Base-by-base conservation (phyloP, 2,888 invertebrate genomes). In the Lingula anatina region DNA sequence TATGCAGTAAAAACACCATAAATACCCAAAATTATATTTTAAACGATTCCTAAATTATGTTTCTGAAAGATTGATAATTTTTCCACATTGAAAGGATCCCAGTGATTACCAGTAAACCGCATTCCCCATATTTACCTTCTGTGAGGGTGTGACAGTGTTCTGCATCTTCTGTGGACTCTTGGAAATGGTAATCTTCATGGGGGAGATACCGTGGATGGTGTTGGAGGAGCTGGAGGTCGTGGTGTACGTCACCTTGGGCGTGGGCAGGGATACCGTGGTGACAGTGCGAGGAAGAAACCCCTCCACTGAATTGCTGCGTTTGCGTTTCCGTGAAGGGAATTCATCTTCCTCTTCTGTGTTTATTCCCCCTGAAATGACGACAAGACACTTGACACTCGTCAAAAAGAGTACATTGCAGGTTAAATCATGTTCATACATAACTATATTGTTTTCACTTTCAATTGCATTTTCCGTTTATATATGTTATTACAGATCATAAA, bases 321-420 rank as follows among this genome's bases (percentile, higher is more conserved):
- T 53, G n/a, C 66, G 54, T 26, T 46, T 31, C 5, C 64, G 50
- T 4, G 55, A 53, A 26, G 61, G 59, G 3, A 60, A 37, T 24
- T 70, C 70, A n/a, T 73, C 71, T 4, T 71, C 72, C 18, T 71
- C 70, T 1, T 71, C 72, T 15, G 66, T 62, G 46, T 65, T 67
- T 18, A 68, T 46, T 9, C 47, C 50, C 5, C 51, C 51, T 53
- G 7, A 9, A 18, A 18, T 18, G n/a, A n/a, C n/a, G n/a, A n/a
- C n/a, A n/a, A n/a, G n/a, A n/a, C n/a, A n/a, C n/a, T n/a, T n/a
- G n/a, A n/a, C n/a, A n/a, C n/a, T n/a, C n/a, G n/a, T n/a, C n/a
- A n/a, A n/a, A n/a, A n/a, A n/a, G n/a, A n/a, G n/a, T n/a, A n/a
- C n/a, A n/a, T n/a, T n/a, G n/a, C n/a, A n/a, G n/a, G n/a, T n/a